Evolutionary conservation across 2,797 vertebrate species (phyloP).

Genomic region (Acanthornis magna): DNA sequence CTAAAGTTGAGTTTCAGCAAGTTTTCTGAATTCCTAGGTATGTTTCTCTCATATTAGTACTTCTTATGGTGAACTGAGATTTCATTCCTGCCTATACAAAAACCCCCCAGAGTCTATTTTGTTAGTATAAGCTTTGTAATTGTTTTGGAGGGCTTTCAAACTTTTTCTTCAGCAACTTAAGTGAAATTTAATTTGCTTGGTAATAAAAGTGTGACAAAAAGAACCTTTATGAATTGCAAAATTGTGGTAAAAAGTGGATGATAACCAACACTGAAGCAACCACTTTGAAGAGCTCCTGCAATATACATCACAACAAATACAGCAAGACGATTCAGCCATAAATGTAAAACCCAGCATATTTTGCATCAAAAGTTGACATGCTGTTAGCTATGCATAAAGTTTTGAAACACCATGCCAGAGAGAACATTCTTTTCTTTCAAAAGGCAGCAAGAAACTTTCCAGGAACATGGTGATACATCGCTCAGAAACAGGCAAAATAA

Average conservation of each 20-base stretch:
- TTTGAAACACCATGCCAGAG: not conserved
- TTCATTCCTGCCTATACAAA: constrained; percentile 49
- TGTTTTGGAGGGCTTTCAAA: not conserved
- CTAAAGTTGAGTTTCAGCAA: constrained; percentile 23
- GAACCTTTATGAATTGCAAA: not conserved
- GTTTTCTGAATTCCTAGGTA: constrained; percentile 25
- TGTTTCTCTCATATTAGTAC: constrained; percentile 19
- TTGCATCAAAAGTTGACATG: not conserved
- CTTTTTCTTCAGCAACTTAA: constrained; percentile 54
- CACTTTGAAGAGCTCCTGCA: not conserved
- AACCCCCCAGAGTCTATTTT: not conserved
- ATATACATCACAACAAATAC: not conserved
- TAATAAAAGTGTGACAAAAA: constrained; percentile 40
- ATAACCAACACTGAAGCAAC: not conserved
- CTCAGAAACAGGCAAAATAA: not conserved
- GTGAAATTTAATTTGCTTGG: constrained; percentile 59
- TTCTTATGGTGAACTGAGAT: constrained; percentile 35
- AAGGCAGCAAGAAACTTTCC: not conserved
- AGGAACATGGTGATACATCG: not conserved
- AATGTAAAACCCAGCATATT: not conserved
- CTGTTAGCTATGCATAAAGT: not conserved
- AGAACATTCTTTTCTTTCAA: not conserved
- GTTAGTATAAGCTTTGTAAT: constrained; percentile 39
- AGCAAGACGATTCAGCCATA: not conserved
- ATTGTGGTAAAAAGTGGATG: constrained; percentile 9